These are phyloP conservation scores for Prietella phreatophila DNA, from an alignment of 2,113 vertebrate genomes.

Conservation along the genomic window DNA sequence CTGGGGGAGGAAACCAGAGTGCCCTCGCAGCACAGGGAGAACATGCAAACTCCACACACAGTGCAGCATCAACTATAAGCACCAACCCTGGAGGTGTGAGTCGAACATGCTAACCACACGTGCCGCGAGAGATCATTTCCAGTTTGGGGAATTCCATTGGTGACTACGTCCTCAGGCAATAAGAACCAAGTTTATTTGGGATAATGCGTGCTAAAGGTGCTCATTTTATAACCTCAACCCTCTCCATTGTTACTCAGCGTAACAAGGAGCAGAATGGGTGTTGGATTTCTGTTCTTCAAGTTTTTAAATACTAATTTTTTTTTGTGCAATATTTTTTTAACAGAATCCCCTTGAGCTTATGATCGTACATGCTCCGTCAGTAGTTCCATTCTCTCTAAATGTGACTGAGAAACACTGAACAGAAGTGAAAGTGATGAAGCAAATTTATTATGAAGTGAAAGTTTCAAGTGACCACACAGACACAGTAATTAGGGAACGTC, in stretches of 20 bases:
- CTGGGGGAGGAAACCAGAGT: too few species aligned
- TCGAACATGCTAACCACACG: too few species aligned
- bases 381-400: background rate
- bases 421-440: background rate
- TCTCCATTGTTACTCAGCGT: background rate
- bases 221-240: background rate
- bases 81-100: too few species aligned
- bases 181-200: background rate
- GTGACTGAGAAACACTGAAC: background rate
- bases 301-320: background rate
- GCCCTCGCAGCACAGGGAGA: too few species aligned
- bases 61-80: too few species aligned
- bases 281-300: background rate
- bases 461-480: background rate
- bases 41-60: too few species aligned
- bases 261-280: background rate
- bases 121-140: background rate
- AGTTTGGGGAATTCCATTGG: background rate
- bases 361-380: background rate
- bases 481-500: background rate
- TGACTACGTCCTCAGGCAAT: background rate
- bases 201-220: background rate
- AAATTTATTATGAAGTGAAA: constrained; percentile 19
- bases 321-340: background rate
- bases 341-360: background rate